Percentiles rank a stretch among this genome's conserved stretches.
Evolutionary conservation across 2,888 invertebrate species (phyloP).

Genomic region (Automeris io): DNA sequence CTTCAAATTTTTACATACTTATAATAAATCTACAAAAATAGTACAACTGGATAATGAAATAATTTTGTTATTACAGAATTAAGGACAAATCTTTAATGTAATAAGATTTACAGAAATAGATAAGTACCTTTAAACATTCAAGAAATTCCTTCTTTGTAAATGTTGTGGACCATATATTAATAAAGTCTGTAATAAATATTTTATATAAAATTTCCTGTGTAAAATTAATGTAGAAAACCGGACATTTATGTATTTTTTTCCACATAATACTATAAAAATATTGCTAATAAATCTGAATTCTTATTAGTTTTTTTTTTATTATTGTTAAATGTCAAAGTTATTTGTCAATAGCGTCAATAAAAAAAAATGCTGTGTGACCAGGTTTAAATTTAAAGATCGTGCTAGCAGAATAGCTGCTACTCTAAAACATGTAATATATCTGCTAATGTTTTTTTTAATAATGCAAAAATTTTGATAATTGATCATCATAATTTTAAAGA

Average conservation of each 20-base stretch:
- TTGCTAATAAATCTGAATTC: neutral
- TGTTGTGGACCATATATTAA: constrained; percentile 32
- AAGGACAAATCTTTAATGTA: neutral
- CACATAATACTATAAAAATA: constrained; percentile 26
- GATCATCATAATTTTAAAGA: too few relatives aligned
- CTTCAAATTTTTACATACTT: too few relatives aligned
- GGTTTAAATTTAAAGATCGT: too few relatives aligned
- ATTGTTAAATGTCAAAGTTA: too few relatives aligned
- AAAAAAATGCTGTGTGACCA: too few relatives aligned
- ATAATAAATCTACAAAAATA: too few relatives aligned
- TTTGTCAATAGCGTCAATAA: too few relatives aligned
- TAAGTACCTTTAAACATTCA: constrained; percentile 33
- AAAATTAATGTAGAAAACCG: constrained; percentile 24
- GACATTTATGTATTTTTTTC: constrained; percentile 25
- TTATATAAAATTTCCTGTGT: constrained; percentile 18
- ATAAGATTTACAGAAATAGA: neutral
- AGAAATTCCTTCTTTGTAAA: constrained; percentile 32
- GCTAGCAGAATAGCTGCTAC: too few relatives aligned
- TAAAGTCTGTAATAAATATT: constrained; percentile 38
- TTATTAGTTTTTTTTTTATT: neutral
- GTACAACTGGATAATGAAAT: neutral
- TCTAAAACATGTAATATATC: too few relatives aligned
- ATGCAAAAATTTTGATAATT: too few relatives aligned
- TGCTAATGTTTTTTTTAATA: too few relatives aligned
- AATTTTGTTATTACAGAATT: neutral